phyloP scores from a whole-genome alignment of 2,888 invertebrate species.

The Seladonia tumulorum region DNA sequence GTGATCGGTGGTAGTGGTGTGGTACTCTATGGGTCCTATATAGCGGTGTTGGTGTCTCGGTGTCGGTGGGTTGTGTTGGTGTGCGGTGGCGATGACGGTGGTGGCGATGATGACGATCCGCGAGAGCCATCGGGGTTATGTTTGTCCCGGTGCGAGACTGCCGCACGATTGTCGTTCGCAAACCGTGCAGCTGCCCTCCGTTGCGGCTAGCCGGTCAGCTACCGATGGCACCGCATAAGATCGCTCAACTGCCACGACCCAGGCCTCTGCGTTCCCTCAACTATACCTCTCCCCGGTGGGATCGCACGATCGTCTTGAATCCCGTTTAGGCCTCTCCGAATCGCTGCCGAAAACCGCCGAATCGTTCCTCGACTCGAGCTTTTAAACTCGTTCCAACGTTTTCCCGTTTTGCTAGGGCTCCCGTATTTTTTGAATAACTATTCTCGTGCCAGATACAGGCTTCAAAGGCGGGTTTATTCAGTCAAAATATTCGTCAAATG shows the following conservation, averaged over 20 bases:
- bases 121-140: slow-evolving; percentile 73
- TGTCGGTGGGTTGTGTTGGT: no score
- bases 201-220: slow-evolving; percentile 88
- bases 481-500: no score
- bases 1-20: slow-evolving; percentile 32
- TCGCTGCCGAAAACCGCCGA: not conserved
- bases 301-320: not conserved
- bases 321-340: not conserved
- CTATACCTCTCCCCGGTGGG: not conserved
- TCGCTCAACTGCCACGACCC: slow-evolving; percentile 5
- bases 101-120: slow-evolving; percentile 28
- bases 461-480: no score
- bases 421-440: no score
- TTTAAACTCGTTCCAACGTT: not conserved
- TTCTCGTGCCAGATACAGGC: no score
- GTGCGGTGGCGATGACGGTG: slow-evolving; percentile 24
- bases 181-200: slow-evolving; percentile 86
- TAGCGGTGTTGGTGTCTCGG: slow-evolving; percentile 5
- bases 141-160: slow-evolving; percentile 75
- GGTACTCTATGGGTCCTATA: not conserved
- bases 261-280: not conserved
- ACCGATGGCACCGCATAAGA: slow-evolving; percentile 88
- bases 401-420: not conserved
- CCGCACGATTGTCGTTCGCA: slow-evolving; percentile 74
- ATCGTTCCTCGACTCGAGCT: not conserved